Evolutionary conservation across 2,113 vertebrate species (phyloP).

Genomic region (Lathamus discolor): DNA sequence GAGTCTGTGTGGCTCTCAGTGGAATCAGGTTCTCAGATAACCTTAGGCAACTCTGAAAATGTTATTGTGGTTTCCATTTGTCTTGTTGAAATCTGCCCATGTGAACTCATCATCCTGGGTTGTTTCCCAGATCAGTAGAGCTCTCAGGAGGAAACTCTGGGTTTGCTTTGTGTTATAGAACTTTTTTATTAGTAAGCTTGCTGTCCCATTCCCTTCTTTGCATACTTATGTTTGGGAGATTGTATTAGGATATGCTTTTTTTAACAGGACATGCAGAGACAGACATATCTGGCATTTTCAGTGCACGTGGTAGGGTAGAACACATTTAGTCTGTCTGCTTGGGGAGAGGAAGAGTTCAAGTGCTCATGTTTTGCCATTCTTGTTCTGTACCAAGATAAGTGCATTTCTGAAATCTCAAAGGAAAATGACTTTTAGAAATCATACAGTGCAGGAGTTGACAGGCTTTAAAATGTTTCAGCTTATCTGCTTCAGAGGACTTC

Average conservation of each 20-base stretch:
- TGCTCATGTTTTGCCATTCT: neutral
- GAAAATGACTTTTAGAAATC: neutral
- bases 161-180: neutral
- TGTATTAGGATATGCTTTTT: neutral
- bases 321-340: neutral
- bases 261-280: neutral
- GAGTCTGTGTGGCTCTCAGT: neutral
- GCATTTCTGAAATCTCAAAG: conserved; percentile 42
- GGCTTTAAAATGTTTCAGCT: neutral
- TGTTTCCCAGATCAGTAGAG: neutral
- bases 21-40: neutral
- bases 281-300: neutral
- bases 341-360: neutral
- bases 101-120: neutral
- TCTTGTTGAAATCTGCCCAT: neutral
- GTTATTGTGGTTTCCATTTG: neutral
- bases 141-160: neutral
- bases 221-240: neutral
- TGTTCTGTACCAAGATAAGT: neutral
- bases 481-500: neutral
- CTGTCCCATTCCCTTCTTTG: neutral
- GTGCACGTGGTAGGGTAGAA: neutral
- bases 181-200: neutral
- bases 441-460: conserved; percentile 9
- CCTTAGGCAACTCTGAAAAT: neutral